Base-by-base conservation (phyloP, 2,113 vertebrate species). In the Periophthalmodon schlosseri region DNA sequence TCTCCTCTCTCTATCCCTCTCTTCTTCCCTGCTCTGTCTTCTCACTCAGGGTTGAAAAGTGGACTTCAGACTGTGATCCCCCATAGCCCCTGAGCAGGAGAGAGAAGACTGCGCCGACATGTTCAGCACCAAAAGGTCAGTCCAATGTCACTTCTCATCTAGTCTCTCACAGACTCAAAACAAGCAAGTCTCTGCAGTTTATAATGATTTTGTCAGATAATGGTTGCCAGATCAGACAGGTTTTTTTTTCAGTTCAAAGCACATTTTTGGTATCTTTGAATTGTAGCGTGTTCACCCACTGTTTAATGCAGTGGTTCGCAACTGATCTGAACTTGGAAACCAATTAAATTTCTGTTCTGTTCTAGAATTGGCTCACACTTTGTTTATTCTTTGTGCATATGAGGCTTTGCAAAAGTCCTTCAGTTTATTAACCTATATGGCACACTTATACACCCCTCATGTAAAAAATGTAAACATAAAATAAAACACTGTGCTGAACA, bases 81-180 rank as follows among this genome's bases (percentile, higher is more conserved):
- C 86, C 80, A 66, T 83, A 82, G 70, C 73, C 88, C 83, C 77
- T 10, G 82, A 91, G 85, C 71, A 90, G 89, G 83, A 90, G 89
- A 89, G 90, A 79, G 81, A 89, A 90, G 88, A 79, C 86, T 0
- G 0, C 23, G 87, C 80, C 92, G 91, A 90, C 90, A 97, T 97
- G 96, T 96, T 97, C 94, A 95, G 90, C 93, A 95, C 94, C 77
- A 97, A 96, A 93, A 97, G 96, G 96, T 97, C 85, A 94, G 96
- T 82, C 49, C 70, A 71, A 75, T 87, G 80, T 91, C 79, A 79
- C 84, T 86, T 82, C 80, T 86, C 79, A 81, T 90, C 70, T 89
- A 65, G 84, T 76, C 80, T 83, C 69, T 71, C 80, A 23, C 8
- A 36, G 4, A 65, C 67, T 44, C 33, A 49, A 75, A 76, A 80